A percentile compares a stretch with the other conserved stretches of the same genome.
phyloP scores from a whole-genome alignment of 2,888 invertebrate species.

The Drosophila mulleri region DNA sequence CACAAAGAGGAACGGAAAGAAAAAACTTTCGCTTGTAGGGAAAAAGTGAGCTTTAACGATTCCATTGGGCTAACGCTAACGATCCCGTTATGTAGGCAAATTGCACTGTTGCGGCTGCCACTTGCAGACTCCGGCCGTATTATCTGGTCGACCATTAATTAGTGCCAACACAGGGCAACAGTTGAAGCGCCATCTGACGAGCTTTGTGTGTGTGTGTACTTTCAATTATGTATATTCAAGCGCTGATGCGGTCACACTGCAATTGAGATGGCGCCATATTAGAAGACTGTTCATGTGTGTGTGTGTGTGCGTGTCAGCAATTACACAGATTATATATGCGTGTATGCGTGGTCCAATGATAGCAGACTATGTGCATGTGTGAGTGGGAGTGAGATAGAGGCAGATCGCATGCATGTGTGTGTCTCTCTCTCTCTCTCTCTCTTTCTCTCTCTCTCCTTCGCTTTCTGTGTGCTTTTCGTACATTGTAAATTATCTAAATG shows the following conservation, averaged over 20 bases:
- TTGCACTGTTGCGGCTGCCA: constrained; percentile 16
- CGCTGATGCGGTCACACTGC: constrained; percentile 42
- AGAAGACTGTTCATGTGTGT: background rate
- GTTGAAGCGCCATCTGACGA: background rate
- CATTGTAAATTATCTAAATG: constrained; percentile 43
- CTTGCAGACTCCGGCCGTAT: constrained; percentile 8
- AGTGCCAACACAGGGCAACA: constrained; percentile 4
- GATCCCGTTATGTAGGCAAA: constrained; percentile 18
- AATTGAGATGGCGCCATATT: constrained; percentile 26
- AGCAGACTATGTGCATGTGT: background rate
- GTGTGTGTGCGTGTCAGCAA: constrained; percentile 5
- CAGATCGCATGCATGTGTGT: background rate
- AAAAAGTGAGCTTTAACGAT: background rate
- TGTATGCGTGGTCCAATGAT: constrained; percentile 7
- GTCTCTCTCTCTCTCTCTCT: background rate
- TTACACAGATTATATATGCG: constrained; percentile 13
- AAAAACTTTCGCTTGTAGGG: constrained; percentile 4
- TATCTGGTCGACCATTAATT: constrained; percentile 35
- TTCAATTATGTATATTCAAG: constrained; percentile 38
- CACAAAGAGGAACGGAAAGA: background rate
- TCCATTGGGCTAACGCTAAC: background rate
- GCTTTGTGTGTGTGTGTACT: constrained; percentile 25
- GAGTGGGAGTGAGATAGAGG: background rate
- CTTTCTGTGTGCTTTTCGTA: background rate
- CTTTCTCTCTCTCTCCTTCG: too few species aligned